These are phyloP conservation scores for Orcinus orca DNA, from an alignment of 2,113 vertebrate genomes.

Conservation along the genomic window DNA sequence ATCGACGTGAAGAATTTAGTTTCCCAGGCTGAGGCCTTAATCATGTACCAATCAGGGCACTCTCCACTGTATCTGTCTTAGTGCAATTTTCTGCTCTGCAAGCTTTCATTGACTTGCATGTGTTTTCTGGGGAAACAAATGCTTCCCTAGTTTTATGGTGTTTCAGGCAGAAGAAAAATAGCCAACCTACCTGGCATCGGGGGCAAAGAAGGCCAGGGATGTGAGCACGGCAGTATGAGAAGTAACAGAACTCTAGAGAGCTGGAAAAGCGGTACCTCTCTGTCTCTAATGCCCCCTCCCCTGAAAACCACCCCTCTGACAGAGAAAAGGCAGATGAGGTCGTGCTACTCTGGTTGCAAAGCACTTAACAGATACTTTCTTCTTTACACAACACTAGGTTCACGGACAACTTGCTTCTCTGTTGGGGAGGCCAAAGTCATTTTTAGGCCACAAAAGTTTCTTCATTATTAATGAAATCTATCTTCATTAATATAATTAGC, in stretches of 20 bases:
- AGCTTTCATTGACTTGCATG: slow-evolving; percentile 63
- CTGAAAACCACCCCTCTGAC: not conserved
- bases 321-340: not conserved
- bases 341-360: not conserved
- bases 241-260: not conserved
- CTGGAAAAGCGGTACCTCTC: not conserved
- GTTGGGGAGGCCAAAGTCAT: not conserved
- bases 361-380: not conserved
- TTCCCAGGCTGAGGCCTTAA: slow-evolving; percentile 53
- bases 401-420: not conserved
- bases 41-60: slow-evolving; percentile 16
- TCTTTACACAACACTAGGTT: not conserved
- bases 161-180: slow-evolving; percentile 10
- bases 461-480: not conserved
- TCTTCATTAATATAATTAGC: not conserved
- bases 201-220: not conserved
- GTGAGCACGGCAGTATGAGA: not conserved
- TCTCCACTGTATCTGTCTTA: slow-evolving; percentile 51
- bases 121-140: slow-evolving; percentile 58
- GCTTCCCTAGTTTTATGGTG: not conserved
- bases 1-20: not conserved
- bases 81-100: slow-evolving; percentile 69
- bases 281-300: not conserved
- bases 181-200: not conserved
- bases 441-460: not conserved